These are phyloP conservation scores for Erythrolamprus reginae DNA, from an alignment of 2,113 vertebrate genomes.

Conservation along the genomic window DNA sequence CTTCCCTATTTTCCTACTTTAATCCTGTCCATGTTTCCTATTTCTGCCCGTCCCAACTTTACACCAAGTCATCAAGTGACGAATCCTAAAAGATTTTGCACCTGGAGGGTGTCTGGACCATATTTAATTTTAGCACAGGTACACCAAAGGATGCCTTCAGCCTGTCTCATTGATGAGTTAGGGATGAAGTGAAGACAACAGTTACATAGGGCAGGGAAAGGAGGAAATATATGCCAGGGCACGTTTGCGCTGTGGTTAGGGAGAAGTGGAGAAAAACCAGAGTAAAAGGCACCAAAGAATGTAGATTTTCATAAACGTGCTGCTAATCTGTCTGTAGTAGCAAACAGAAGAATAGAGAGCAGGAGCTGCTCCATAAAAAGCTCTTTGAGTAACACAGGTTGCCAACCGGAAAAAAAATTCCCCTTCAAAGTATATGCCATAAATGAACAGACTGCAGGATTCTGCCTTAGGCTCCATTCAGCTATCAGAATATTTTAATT, in stretches of 20 bases:
- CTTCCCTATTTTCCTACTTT: background rate
- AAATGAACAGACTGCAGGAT: background rate
- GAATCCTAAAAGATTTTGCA: background rate
- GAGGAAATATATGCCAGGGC: background rate
- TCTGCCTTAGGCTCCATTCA: background rate
- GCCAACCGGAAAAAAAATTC: background rate
- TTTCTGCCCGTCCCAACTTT: background rate
- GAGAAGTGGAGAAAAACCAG: background rate
- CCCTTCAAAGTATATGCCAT: background rate
- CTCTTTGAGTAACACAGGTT: background rate
- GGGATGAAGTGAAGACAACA: background rate
- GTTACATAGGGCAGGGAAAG: background rate
- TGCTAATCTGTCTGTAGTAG: background rate
- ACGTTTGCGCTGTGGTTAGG: background rate
- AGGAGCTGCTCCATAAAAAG: background rate
- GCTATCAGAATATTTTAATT: background rate
- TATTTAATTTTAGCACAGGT: background rate
- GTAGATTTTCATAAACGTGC: background rate
- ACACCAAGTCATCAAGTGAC: background rate
- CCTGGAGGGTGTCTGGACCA: background rate
- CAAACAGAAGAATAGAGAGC: background rate
- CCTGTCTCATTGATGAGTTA: background rate
- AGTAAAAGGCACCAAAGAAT: background rate
- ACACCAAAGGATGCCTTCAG: background rate
- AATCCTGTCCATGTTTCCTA: background rate